Evolutionary conservation across 2,797 vertebrate genomes (phyloP), one percentile per base, ranked within the genome.

Genomic region (Lepus oiostolus): DNA sequence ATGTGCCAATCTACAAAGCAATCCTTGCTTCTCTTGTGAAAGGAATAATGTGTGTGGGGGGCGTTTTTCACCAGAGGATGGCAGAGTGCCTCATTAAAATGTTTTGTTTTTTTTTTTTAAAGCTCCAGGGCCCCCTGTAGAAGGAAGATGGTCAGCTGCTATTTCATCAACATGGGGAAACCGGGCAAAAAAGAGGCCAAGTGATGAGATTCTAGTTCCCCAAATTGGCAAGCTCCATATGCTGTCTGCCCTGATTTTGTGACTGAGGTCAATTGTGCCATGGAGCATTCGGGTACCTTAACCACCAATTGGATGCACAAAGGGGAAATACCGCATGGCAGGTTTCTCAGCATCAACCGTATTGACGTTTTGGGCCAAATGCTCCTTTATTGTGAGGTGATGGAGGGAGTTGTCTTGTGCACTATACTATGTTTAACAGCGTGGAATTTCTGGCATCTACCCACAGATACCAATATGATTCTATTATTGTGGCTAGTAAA

Each of bases 11-110:
- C 96, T 97, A 93, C 93, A 96, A 96, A 95, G 90, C 90, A 88
- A 71, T 94, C 93, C 80, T 88, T 94, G 90, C 72, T 93, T 94
- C 80, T 72, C 82, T 92, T 85, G 68, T 86, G 90, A 95, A 81
- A 65, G 67, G 76, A 79, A 70, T 90, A 93, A 85, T 52, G 93
- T 74, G 90, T 70, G 52, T 82, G 90, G 75, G 90, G 42, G 42
- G 42, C 8, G 96, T 96, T 96, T 97, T 96, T 96, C 90, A 97
- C 88, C 90, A 17, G 63, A 96, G 67, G 63, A 93, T 81, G 88
- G 94, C 92, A 96, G 90, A 95, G 71, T 75, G 47, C 71, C 93
- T 97, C 95, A 96, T 97, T 97, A 97, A 93, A 97, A 94, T 79
- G 80, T 79, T 96, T 96, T 96, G 96, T 96, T 97, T 94, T 35